Evolutionary conservation across 2,888 invertebrate species (phyloP).

Genomic region (Phaedon cochleariae): DNA sequence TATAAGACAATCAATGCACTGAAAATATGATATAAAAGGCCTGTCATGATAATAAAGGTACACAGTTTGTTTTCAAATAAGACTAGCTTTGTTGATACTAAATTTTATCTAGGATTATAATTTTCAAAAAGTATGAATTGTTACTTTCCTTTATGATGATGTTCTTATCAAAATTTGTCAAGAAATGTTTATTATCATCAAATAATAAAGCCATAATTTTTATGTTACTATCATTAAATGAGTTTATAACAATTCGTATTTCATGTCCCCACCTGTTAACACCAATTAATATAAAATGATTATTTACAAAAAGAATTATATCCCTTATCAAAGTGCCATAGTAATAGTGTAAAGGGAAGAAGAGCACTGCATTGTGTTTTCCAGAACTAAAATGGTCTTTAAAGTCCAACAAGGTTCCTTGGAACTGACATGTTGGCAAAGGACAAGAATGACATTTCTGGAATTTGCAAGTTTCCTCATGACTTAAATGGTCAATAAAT

Average conservation of each 20-base stretch:
- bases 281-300: no score
- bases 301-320: no score
- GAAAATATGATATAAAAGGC: no score
- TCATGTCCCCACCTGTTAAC: no score
- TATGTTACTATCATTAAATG: not conserved
- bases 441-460: not conserved
- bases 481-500: conserved; percentile 5
- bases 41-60: no score
- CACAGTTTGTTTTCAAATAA: no score
- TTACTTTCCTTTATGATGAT: not conserved
- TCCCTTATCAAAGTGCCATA: no score
- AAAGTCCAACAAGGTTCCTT: not conserved
- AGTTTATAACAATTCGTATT: no score
- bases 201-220: conserved; percentile 3
- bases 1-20: no score
- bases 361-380: no score
- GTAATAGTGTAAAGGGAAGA: no score
- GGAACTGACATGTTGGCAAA: not conserved
- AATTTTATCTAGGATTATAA: not conserved
- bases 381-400: not conserved
- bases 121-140: conserved; percentile 12
- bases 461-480: conserved; percentile 6
- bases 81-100: not conserved
- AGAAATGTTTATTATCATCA: conserved; percentile 9
- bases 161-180: not conserved